These are phyloP conservation scores for Paedocypris micromegethes DNA, from an alignment of 2,797 vertebrate species.

Conservation along the genomic window DNA sequence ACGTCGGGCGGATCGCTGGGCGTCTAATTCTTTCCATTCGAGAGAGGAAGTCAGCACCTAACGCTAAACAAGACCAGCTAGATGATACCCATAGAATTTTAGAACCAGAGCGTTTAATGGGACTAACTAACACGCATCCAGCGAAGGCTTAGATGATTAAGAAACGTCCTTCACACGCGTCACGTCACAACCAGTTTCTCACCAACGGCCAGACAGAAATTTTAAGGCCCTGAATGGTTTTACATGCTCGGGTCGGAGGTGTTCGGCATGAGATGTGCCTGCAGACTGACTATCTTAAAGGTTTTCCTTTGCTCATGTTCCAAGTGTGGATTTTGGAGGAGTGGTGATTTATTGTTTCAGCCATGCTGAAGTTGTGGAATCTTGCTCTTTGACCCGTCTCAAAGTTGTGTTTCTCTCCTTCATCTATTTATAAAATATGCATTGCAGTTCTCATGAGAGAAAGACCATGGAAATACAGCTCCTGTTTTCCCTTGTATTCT, in stretches of 20 bases:
- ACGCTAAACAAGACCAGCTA: slow-evolving; percentile 49
- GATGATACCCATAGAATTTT: slow-evolving; percentile 56
- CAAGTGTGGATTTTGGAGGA: slow-evolving; percentile 55
- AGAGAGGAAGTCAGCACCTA: slow-evolving; percentile 40
- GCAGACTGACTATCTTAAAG: slow-evolving; percentile 60
- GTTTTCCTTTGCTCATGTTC: slow-evolving; percentile 56
- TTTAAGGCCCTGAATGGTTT: slow-evolving; percentile 63
- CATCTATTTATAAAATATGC: slow-evolving; percentile 78
- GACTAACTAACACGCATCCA: slow-evolving; percentile 55
- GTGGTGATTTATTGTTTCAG: slow-evolving; percentile 66
- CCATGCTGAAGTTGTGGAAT: slow-evolving; percentile 70
- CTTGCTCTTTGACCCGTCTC: slow-evolving; percentile 65
- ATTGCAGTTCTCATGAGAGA: slow-evolving; percentile 71
- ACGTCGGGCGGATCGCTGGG: slow-evolving; percentile 29
- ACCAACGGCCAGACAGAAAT: slow-evolving; percentile 44
- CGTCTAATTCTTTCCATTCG: slow-evolving; percentile 25
- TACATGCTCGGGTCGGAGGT: slow-evolving; percentile 62
- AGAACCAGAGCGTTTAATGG: slow-evolving; percentile 56
- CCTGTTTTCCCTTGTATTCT: slow-evolving; percentile 44
- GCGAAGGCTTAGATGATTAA: slow-evolving; percentile 54
- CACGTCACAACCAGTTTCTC: slow-evolving; percentile 48
- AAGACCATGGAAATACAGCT: slow-evolving; percentile 48
- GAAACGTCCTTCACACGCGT: slow-evolving; percentile 49
- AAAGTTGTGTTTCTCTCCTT: slow-evolving; percentile 48
- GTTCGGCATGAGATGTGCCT: slow-evolving; percentile 56